Evolutionary conservation across 2,888 invertebrate genomes (phyloP), one percentile per base, ranked within the genome.

Genomic region (Pantelozetes paolii): DNA sequence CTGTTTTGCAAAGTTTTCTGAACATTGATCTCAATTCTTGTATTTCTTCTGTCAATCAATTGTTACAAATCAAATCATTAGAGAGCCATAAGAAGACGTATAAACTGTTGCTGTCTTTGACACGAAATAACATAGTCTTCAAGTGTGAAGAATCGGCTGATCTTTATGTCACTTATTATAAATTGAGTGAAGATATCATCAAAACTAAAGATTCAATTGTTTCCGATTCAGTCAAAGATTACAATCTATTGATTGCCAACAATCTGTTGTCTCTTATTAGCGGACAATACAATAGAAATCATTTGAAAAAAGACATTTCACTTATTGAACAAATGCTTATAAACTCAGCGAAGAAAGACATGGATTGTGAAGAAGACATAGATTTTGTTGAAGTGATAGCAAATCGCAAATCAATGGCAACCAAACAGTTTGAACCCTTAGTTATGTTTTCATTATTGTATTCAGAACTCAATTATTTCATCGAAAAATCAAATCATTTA

Each of bases 261-360:
- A 69, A 42, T 26, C 42, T 69, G 2, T 40, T 20, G 1, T 18
- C 40, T 45, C 26, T 69, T 1, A 26, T 69, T 45, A 28, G 45
- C 36, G 45, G 36, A 45, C 15, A 40, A 36, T 69, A 69, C 23
- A 69, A 69, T 45, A 3, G 45, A 42, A n/a, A 20, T 11, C 26
- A 69, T 26, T 15, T 69, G 0, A 11, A 69, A 69, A 69, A 69
- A 45, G 69, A 69, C 36, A 26, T 69, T 42, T 26, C 23, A 69
- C 15, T 69, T 15, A 69, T 69, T 28, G 45, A 69, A 42, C 69
- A 69, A 28, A 42, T 13, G 2, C 13, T 69, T 11, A 20, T 23
- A 26, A 69, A 69, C 15, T 20, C 20, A 9, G 26, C 18, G 20
- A 45, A 69, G 20, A 45, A 20, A 6, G 20, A 69, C 8, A 42